These are phyloP conservation scores for Ptilodon capucinus DNA, from an alignment of 2,888 invertebrate genomes.

Conservation along the genomic window DNA sequence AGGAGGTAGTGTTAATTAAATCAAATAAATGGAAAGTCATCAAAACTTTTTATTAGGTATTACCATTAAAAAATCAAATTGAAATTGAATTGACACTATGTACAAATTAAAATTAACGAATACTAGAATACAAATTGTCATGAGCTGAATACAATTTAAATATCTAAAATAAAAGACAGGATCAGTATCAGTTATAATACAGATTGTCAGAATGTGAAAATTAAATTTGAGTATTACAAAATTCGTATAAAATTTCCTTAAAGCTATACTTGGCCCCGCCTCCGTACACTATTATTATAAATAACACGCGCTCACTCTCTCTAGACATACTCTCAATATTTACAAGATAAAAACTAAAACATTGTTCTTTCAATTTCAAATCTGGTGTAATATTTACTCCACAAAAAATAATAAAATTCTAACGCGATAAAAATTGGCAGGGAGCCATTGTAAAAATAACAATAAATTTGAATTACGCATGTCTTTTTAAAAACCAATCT, in stretches of 20 bases:
- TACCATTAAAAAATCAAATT: conserved; percentile 14
- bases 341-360: neutral
- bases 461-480: neutral
- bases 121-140: conserved; percentile 27
- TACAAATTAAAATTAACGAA: conserved; percentile 28
- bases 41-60: conserved; percentile 31
- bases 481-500: neutral
- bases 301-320: conserved; percentile 1
- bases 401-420: neutral
- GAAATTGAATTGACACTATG: conserved; percentile 32
- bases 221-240: conserved; percentile 32
- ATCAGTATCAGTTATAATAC: conserved; percentile 19
- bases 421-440: neutral
- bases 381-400: neutral
- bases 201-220: conserved; percentile 20
- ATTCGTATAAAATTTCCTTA: conserved; percentile 21
- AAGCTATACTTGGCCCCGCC: conserved; percentile 22
- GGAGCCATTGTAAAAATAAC: neutral
- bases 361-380: neutral
- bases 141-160: conserved; percentile 17
- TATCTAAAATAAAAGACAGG: conserved; percentile 22
- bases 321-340: neutral
- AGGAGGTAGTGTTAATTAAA: neutral
- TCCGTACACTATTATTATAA: conserved; percentile 4
- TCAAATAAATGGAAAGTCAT: conserved; percentile 4